Base-by-base conservation (phyloP, 2,797 vertebrate species). In the Chelon auratus region DNA sequence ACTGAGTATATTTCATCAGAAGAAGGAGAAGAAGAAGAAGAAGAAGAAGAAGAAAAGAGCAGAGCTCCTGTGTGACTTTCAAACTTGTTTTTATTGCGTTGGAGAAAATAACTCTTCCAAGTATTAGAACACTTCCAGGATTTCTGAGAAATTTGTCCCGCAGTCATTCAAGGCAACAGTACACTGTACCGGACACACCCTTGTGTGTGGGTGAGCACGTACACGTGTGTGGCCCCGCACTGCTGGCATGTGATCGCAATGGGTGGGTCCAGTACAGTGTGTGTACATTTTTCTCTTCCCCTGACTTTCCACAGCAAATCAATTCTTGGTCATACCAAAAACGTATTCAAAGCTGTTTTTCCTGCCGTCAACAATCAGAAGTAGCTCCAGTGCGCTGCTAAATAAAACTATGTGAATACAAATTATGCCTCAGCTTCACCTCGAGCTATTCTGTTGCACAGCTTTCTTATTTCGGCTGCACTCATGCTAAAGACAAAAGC, bases 141-240 rank as follows among this genome's bases (percentile, higher is more conserved):
- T 75, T 85, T 86, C 79, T 77, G 73, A 2, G 68, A 82, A 89
- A 80, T 80, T 71, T 61, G 18, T 77, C 52, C 81, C 26, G 8
- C 71, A 57, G 78, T 72, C 51, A 47, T 81, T 75, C 55, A 75
- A 69, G 70, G 82, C 68, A 85, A 79, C 77, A 62, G 74, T 48
- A 62, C 68, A 75, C 66, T 70, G 72, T 65, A 67, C 12, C 30
- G 82, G 88, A 90, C 88, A 87, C 87, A 84, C 91, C 91, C 92
- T 69, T 77, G 78, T 72, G 76, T 85, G 75, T 86, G 81, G 36
- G 58, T 81, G 75, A 70, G 75, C 18, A 17, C 63, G 67, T 51
- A 39, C 52, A 68, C 73, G 82, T 85, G 80, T 86, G 83, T 83
- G 87, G 82, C 75, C 81, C 64, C 20, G 53, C 75, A 22, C 76